Evolutionary conservation across 2,888 invertebrate species (phyloP).

Genomic region (Apoderus coryli): DNA sequence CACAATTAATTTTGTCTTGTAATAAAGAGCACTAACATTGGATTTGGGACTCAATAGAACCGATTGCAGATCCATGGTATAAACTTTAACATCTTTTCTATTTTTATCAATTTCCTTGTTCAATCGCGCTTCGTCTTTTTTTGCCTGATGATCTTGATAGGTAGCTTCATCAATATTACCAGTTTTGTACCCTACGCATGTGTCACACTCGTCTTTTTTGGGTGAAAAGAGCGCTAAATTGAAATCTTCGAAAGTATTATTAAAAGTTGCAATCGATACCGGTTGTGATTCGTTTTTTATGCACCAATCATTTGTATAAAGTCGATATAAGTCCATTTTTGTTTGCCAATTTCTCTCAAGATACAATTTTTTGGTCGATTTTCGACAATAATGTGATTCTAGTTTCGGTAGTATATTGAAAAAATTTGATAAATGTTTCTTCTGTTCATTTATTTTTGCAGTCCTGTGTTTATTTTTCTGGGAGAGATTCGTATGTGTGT

Average conservation of each 20-base stretch:
- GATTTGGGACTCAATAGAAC: conserved; percentile 7
- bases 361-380: conserved; percentile 12
- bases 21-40: conserved; percentile 4
- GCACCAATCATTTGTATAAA: conserved; percentile 12
- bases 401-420: conserved; percentile 11
- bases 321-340: conserved; percentile 11
- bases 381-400: too few species aligned
- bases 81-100: conserved; percentile 8
- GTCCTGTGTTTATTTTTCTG: conserved; percentile 5
- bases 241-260: conserved; percentile 11
- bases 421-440: conserved; percentile 6
- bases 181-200: conserved; percentile 12
- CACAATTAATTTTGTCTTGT: conserved; percentile 8
- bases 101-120: conserved; percentile 9
- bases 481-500: too few species aligned
- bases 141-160: conserved; percentile 9
- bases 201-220: conserved; percentile 14
- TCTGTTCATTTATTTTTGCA: conserved; percentile 8
- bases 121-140: conserved; percentile 9
- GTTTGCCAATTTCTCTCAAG: conserved; percentile 11
- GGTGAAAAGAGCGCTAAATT: conserved; percentile 13
- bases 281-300: too few species aligned
- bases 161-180: conserved; percentile 9
- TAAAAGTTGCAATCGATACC: too few species aligned
- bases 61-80: conserved; percentile 10